Conservation (phyloP, 2,797 vertebrate genomes). For the Masticophis lateralis region DNA sequence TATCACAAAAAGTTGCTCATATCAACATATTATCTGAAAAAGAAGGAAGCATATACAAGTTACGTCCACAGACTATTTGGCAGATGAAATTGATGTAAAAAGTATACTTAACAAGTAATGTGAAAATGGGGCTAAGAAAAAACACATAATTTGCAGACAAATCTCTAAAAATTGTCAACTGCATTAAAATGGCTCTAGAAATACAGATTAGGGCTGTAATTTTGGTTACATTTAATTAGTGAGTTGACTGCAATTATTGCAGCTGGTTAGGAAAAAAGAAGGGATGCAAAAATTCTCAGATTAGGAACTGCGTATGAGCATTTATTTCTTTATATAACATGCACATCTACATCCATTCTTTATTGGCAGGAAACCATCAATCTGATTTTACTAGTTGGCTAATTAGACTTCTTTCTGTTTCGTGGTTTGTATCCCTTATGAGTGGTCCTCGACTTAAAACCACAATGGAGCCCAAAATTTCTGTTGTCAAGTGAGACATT, state of each 20-base stretch:
- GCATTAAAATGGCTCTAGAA: neutral
- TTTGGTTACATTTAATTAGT: neutral
- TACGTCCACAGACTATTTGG: neutral
- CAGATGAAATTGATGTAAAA: neutral
- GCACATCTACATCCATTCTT: neutral
- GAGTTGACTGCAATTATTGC: neutral
- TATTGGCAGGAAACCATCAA: neutral
- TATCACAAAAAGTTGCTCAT: constrained; percentile 78
- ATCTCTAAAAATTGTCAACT: neutral
- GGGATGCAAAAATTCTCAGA: neutral
- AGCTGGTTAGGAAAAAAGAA: neutral
- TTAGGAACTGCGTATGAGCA: neutral
- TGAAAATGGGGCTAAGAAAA: neutral
- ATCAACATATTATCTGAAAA: constrained; percentile 76
- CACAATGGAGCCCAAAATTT: neutral
- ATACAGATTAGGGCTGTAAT: neutral
- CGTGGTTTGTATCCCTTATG: neutral
- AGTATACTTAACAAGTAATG: neutral
- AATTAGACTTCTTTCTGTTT: neutral
- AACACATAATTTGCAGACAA: neutral
- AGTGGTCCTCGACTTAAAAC: neutral
- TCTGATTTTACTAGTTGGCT: neutral
- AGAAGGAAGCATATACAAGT: neutral
- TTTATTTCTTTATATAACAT: neutral
- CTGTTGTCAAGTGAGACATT: neutral